Base-by-base conservation (phyloP, 1,140 invertebrate species). In the Diorhabda carinulata region DNA sequence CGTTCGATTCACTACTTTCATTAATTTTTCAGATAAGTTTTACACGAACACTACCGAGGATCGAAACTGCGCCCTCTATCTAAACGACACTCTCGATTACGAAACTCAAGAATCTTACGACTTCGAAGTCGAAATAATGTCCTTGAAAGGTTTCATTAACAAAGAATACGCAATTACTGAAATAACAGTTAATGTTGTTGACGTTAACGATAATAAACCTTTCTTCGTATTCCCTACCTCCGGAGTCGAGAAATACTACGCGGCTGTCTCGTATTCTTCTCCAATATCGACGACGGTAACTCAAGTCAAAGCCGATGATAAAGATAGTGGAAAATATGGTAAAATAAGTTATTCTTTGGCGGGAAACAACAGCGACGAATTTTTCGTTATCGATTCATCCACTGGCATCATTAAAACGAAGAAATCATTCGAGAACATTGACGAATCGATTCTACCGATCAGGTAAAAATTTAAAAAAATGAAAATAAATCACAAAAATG, bases 131-230 rank as follows among this genome's bases (percentile, higher is more conserved):
- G 87, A 88, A 72, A 80, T 95, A 2, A 87, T 90, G 40, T 92
- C 92, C 0, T 83, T 92, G 9, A 87, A 90, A 42, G 92, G 92
- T 7, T 84, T 92, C 4, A 86, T 93, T 3, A 93, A 92, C 81
- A 89, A 89, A 0, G 87, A 89, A 6, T 86, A 88, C 65, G 91
- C 90, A 73, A 86, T 85, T 6, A 88, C 92, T 0, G 87, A 89
- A 76, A 86, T 97, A 0, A 91, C 91, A 70, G 87, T 97, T 3
- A 90, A 92, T 73, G 89, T 97, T 0, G 82, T 90, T 0, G 94
- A 97, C 78, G 87, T 92, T 2, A 97, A 97, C 77, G 94, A 97
- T 77, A 96, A 96, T 78, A 84, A 84, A 3, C 94, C 95, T 0
- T 85, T 87, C 68, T 97, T 96, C 78, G 80, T 92, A 1, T 92